These are phyloP conservation scores for Euphydryas editha DNA, from an alignment of 2,888 invertebrate genomes.

Conservation along the genomic window DNA sequence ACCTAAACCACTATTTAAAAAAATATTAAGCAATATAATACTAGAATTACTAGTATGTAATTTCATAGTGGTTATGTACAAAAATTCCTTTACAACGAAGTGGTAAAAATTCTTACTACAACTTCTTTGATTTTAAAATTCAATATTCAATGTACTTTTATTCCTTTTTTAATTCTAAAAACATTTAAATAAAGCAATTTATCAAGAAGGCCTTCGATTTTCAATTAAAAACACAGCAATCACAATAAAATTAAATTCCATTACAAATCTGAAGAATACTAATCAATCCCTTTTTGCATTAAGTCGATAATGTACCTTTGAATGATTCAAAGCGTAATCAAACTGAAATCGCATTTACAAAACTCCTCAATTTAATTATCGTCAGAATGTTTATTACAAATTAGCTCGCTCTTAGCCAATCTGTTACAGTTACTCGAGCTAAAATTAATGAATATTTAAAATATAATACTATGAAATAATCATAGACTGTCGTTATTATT, in stretches of 20 bases:
- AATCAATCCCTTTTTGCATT: constrained; percentile 22
- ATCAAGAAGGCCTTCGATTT: constrained; percentile 19
- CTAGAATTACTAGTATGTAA: too few species aligned
- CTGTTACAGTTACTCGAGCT: background rate
- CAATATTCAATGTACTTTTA: constrained; percentile 6
- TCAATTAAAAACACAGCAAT: constrained; percentile 20
- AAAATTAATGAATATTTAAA: too few species aligned
- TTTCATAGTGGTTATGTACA: too few species aligned
- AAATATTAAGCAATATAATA: too few species aligned
- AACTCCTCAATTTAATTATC: constrained; percentile 45
- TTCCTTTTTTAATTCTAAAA: constrained; percentile 12
- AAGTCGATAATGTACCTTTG: constrained; percentile 48
- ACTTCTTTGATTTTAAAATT: background rate
- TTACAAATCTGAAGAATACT: constrained; percentile 24
- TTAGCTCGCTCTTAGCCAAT: background rate
- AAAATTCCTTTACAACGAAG: too few species aligned
- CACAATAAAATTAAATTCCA: constrained; percentile 31
- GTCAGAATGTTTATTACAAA: background rate
- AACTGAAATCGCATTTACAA: constrained; percentile 68
- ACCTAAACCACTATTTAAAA: too few species aligned
- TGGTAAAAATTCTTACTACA: too few species aligned
- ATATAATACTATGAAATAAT: too few species aligned
- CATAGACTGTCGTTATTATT: too few species aligned
- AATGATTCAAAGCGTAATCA: constrained; percentile 69
- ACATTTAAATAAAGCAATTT: constrained; percentile 21